phyloP scores from a whole-genome alignment of 2,113 vertebrate species.

The Dromiciops gliroides region DNA sequence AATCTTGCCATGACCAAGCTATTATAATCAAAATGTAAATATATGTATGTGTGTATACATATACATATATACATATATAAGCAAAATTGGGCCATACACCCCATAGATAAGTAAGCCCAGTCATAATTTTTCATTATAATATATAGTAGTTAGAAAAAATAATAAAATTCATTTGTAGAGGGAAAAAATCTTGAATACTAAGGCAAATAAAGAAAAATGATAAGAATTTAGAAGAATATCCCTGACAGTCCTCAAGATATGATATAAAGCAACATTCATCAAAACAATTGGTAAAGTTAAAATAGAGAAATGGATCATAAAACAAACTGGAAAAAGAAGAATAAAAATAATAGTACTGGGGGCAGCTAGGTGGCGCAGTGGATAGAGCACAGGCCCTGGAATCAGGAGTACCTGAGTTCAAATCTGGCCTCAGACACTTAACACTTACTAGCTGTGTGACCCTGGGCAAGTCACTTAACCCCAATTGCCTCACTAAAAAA shows the following conservation, averaged over 20 bases:
- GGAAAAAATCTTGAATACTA: not conserved
- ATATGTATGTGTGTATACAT: not conserved
- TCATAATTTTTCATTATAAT: slow-evolving; percentile 58
- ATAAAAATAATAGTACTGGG: not conserved
- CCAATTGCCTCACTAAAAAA: too few relatives aligned
- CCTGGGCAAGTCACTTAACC: too few relatives aligned
- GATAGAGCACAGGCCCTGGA: too few relatives aligned
- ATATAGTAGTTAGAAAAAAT: slow-evolving; percentile 37
- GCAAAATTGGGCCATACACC: slow-evolving; percentile 56
- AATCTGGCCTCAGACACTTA: too few relatives aligned
- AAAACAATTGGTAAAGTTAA: not conserved
- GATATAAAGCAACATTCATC: not conserved
- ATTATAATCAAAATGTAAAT: not conserved
- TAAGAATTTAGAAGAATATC: not conserved
- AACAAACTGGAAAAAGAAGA: not conserved
- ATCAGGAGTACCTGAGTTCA: too few relatives aligned
- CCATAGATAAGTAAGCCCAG: slow-evolving; percentile 13
- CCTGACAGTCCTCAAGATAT: not conserved
- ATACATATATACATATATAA: not conserved
- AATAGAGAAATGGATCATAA: not conserved
- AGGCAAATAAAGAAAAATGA: not conserved
- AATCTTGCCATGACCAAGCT: slow-evolving; percentile 27
- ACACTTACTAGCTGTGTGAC: too few relatives aligned
- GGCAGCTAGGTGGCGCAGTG: too few relatives aligned
- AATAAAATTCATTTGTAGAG: not conserved